Base-by-base conservation (phyloP, 2,797 vertebrate genomes). In the Phrynocephalus vlangalii region DNA sequence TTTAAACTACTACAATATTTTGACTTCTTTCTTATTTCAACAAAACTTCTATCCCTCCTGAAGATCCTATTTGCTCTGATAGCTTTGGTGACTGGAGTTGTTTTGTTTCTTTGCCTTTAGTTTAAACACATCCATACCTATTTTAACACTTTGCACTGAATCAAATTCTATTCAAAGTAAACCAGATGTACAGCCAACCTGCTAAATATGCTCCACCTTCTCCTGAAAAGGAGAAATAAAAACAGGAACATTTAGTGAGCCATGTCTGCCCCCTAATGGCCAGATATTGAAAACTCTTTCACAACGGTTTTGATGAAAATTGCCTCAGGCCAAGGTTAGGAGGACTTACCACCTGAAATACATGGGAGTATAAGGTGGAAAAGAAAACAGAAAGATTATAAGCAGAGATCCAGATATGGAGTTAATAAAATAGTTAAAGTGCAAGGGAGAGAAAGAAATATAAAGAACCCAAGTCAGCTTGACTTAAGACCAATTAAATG, bases 191-290 rank as follows among this genome's bases (percentile, higher is more conserved):
- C 20, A 11, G 11, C 2, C 3, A 79, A 1, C 16, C 26, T 66
- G 26, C 67, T 26, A 63, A 28, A 26, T 30, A 28, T 30, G 56
- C 56, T 68, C 22, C 20, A 10, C 24, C 48, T 24, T 79, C 33
- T 20, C 8, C 33, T 72, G 28, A 30, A 67, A 77, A 60, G 16
- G n/a, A 78, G 15, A 16, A n/a, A n/a, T n/a, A 28, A 15, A 5
- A 28, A 30, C 22, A 50, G 44, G 22, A 71, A 80, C 5, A 22
- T 80, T 80, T 71, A n/a, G 26, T 24, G 73, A 85, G 78, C 7
- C 15, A 26, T 11, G 83, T 68, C 60, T 52, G 48, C 72, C 87
- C 87, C 26, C 83, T 81, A 68, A 28, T 76, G 87, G 44, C 33
- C 71, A 68, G 30, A 81, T 50, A 6, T 28, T 68, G 44, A 38